These are phyloP conservation scores for Orchestes rusci DNA, from an alignment of 2,888 invertebrate genomes.

Conservation along the genomic window DNA sequence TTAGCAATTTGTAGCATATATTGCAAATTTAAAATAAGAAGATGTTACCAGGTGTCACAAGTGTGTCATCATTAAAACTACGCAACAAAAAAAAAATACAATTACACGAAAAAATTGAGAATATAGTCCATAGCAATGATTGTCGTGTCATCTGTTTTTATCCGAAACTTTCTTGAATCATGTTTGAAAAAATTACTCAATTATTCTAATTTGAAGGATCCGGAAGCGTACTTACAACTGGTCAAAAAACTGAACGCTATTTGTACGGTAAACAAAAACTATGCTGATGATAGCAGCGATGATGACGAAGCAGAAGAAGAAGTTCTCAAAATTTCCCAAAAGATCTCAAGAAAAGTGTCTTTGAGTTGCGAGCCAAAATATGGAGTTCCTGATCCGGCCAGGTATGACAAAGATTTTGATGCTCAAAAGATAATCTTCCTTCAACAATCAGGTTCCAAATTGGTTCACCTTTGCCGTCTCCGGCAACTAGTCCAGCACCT, in stretches of 20 bases:
- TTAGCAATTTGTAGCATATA: no score
- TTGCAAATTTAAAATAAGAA: no score
- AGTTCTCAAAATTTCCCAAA: slow-evolving; percentile 30
- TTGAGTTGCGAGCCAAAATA: slow-evolving; percentile 37
- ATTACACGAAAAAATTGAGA: no score
- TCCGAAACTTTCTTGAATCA: no score
- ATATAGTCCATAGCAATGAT: no score
- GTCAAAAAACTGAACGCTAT: slow-evolving; percentile 39
- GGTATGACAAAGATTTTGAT: no score
- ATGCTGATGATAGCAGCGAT: slow-evolving; percentile 27
- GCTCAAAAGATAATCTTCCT: no score
- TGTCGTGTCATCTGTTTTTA: no score
- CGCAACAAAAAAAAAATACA: no score
- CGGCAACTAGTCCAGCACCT: slow-evolving; percentile 29
- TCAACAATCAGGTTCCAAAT: slow-evolving; percentile 7
- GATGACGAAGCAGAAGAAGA: slow-evolving; percentile 34
- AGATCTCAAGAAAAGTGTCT: slow-evolving; percentile 37
- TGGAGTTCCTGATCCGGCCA: slow-evolving; percentile 26
- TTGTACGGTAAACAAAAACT: slow-evolving; percentile 37
- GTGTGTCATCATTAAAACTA: no score
- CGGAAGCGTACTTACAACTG: slow-evolving; percentile 36
- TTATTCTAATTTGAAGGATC: slow-evolving; percentile 37
- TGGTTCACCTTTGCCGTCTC: slow-evolving; percentile 32
- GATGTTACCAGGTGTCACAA: no score
- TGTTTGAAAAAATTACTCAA: not conserved